These are phyloP conservation scores for Pempheris klunzingeri DNA, from an alignment of 2,797 vertebrate genomes.

Conservation along the genomic window DNA sequence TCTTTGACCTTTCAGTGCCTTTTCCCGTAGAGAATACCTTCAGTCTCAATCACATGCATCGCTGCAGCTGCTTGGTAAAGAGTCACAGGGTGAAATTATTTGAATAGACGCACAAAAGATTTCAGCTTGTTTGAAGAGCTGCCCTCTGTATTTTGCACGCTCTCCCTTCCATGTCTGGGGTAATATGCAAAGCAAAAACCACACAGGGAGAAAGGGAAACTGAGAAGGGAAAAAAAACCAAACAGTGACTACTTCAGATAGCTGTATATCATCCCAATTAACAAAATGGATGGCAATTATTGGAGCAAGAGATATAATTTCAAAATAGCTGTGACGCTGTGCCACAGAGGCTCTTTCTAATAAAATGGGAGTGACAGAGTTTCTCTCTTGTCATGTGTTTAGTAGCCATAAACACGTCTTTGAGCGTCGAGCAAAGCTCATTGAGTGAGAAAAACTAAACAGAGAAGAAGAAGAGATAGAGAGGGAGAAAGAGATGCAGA, in stretches of 20 bases:
- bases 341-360: constrained; percentile 4
- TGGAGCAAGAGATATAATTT: constrained; percentile 26
- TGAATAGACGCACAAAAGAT: constrained; percentile 72
- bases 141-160: constrained; percentile 65
- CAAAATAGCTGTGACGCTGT: not conserved
- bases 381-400: constrained; percentile 28
- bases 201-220: constrained; percentile 24
- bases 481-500: constrained; percentile 29
- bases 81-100: constrained; percentile 70
- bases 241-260: constrained; percentile 37
- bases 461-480: constrained; percentile 25
- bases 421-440: constrained; percentile 51
- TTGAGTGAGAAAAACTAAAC: constrained; percentile 13
- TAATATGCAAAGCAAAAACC: constrained; percentile 70
- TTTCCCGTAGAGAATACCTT: constrained; percentile 57
- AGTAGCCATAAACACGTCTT: constrained; percentile 32
- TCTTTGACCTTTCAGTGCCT: constrained; percentile 64
- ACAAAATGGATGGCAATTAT: constrained; percentile 35
- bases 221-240: not conserved
- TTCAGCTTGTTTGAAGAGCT: constrained; percentile 72
- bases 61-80: constrained; percentile 59
- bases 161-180: constrained; percentile 50
- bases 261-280: constrained; percentile 47
- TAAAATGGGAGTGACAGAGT: constrained; percentile 13
- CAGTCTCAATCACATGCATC: constrained; percentile 62